Evolutionary conservation across 2,113 vertebrate genomes (phyloP).

Genomic region (Rhinichthys klamathensis): DNA sequence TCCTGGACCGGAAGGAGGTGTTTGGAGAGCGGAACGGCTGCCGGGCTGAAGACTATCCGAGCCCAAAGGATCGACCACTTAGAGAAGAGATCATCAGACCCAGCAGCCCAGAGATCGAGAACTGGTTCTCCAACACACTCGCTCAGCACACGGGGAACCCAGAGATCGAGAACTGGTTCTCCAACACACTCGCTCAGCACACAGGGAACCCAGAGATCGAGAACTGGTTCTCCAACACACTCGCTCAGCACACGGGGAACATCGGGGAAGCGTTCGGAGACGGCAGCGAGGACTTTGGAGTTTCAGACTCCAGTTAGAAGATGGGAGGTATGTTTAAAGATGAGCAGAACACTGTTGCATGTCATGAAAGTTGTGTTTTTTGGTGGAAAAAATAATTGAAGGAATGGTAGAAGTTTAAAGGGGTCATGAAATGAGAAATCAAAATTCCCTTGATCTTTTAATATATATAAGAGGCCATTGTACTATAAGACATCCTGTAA

Average conservation of each 20-base stretch:
- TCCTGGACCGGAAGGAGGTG: slow-evolving; percentile 83
- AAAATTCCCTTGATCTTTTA: too few species aligned
- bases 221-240: slow-evolving; percentile 67
- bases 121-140: slow-evolving; percentile 67
- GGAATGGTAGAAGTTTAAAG: too few species aligned
- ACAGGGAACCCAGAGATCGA: slow-evolving; percentile 65
- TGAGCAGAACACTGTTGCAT: neutral
- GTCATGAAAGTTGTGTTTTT: neutral
- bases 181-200: slow-evolving; percentile 65
- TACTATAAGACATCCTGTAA: too few species aligned
- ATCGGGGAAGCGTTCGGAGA: slow-evolving; percentile 76
- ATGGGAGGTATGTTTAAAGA: slow-evolving; percentile 63
- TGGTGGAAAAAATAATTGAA: neutral
- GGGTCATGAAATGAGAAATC: too few species aligned
- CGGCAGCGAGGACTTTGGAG: slow-evolving; percentile 72
- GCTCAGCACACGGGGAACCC: slow-evolving; percentile 63
- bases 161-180: slow-evolving; percentile 72
- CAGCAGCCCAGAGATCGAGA: slow-evolving; percentile 72
- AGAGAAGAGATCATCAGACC: slow-evolving; percentile 76
- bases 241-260: slow-evolving; percentile 63
- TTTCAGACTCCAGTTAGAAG: slow-evolving; percentile 78
- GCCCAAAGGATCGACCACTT: slow-evolving; percentile 76
- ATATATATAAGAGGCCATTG: too few species aligned
- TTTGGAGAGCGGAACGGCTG: slow-evolving; percentile 72
- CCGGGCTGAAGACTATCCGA: slow-evolving; percentile 66